phyloP scores from a whole-genome alignment of 2,113 vertebrate genomes.

The Petroica traversi region DNA sequence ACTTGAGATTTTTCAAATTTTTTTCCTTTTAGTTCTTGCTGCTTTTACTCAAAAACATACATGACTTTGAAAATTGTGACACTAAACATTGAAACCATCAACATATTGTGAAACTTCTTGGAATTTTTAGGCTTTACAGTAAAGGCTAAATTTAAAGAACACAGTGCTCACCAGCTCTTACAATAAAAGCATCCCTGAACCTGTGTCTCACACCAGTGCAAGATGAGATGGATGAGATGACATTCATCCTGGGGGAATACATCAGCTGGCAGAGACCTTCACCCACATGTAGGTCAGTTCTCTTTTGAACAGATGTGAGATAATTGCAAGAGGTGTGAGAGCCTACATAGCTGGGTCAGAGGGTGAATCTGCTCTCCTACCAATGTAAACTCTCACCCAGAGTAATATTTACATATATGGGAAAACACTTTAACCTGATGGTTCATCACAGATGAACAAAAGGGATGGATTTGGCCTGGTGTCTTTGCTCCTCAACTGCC shows the following conservation, averaged over 20 bases:
- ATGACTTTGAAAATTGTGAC: not conserved
- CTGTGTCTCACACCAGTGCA: not conserved
- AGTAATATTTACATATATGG: not conserved
- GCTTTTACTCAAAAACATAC: not conserved
- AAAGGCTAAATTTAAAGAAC: not conserved
- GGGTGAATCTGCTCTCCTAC: not conserved
- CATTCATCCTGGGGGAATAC: not conserved
- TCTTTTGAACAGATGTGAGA: not conserved
- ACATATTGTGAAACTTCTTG: not conserved
- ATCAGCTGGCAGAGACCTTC: not conserved
- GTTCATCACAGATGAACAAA: not conserved
- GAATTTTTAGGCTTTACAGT: not conserved
- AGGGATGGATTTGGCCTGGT: not conserved
- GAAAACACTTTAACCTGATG: not conserved
- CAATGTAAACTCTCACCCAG: not conserved
- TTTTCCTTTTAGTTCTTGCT: not conserved
- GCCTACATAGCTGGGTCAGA: not conserved
- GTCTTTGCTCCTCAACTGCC: not conserved
- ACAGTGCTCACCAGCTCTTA: not conserved
- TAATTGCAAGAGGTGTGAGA: constrained; percentile 31
- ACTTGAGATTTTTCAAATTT: not conserved
- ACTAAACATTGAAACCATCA: not conserved
- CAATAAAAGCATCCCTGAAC: not conserved
- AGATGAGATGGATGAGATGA: not conserved
- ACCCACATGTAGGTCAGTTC: not conserved